Base-by-base conservation (phyloP, 2,888 invertebrate species). In the Achlya flavicornis region DNA sequence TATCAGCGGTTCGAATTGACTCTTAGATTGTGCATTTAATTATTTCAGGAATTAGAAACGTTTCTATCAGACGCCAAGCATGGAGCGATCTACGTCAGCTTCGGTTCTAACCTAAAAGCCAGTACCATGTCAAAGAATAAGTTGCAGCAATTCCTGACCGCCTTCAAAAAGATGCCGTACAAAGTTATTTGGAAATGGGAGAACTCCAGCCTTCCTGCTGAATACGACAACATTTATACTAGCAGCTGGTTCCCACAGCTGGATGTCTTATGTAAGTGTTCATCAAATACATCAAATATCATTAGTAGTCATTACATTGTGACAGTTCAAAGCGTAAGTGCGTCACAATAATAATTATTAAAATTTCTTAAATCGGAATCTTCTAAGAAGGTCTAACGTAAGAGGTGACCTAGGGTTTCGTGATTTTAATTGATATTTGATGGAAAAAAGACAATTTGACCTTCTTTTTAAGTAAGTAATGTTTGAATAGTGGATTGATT, bases 131-230 rank as follows among this genome's bases (percentile, higher is more conserved):
- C 95, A 0, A 80, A 87, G 19, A 86, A 94, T 0, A 96, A 95
- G 75, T 78, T 95, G 61, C 80, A 91, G 8, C 89, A 90, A 32
- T 95, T 97, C 68, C 66, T 96, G 16, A 89, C 90, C 0, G 96
- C 95, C 0, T 95, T 97, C 69, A 86, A 90, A 1, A 90, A 90
- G 62, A 88, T 97, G 63, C 95, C 96, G 0, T 94, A 96, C 75
- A 95, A 95, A 70, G 94, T 97, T 0, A 86, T 97, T 32, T 97
- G 96, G 96, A 97, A 97, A 87, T 96, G 95, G 94, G 96, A 96
- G 77, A 93, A 94, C 61, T 95, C 95, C 0, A 89, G 93, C 4
- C 83, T 95, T 77, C 92, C 92, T 69, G 88, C 86, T 0, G 92
- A 88, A 26, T 89, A 95, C 68, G 94, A 95, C 0, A 95, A 96